These are phyloP conservation scores for Seriola quinqueradiata DNA, from an alignment of 2,113 vertebrate genomes.

Conservation along the genomic window DNA sequence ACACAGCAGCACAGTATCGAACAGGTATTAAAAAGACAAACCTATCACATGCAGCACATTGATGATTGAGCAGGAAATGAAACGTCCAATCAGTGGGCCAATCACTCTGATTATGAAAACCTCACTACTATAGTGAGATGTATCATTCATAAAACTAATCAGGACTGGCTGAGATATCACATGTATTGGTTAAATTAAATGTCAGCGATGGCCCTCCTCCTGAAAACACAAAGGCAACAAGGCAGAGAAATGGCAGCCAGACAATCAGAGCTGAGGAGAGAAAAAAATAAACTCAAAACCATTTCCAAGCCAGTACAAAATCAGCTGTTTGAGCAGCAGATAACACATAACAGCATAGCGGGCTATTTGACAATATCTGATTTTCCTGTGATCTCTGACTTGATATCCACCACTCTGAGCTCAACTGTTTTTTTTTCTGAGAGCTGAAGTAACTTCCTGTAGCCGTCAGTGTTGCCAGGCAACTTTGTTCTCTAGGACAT, in stretches of 20 bases:
- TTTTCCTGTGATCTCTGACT: slow-evolving; percentile 24
- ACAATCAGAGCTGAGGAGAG: neutral
- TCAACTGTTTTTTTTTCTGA: slow-evolving; percentile 13
- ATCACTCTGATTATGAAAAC: slow-evolving; percentile 51
- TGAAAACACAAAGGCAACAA: slow-evolving; percentile 15
- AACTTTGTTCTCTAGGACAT: slow-evolving; percentile 63
- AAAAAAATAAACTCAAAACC: neutral
- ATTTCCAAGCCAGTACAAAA: neutral
- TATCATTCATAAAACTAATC: slow-evolving; percentile 54
- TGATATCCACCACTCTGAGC: slow-evolving; percentile 23
- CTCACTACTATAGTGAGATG: slow-evolving; percentile 27
- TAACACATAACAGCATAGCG: neutral
- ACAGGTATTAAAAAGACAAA: neutral
- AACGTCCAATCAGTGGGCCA: slow-evolving; percentile 24
- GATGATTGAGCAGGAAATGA: slow-evolving; percentile 28
- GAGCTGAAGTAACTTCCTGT: slow-evolving; percentile 50
- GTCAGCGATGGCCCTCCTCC: neutral
- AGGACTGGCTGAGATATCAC: slow-evolving; percentile 17
- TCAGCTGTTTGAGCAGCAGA: slow-evolving; percentile 26
- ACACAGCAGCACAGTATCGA: slow-evolving; percentile 5
- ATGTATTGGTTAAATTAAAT: slow-evolving; percentile 28
- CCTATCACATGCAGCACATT: neutral
- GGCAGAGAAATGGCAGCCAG: slow-evolving; percentile 1
- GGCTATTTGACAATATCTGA: slow-evolving; percentile 28
- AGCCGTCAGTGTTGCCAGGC: slow-evolving; percentile 58